Evolutionary conservation across 2,797 vertebrate genomes (phyloP).

Genomic region (Hephaestus fuliginosus): DNA sequence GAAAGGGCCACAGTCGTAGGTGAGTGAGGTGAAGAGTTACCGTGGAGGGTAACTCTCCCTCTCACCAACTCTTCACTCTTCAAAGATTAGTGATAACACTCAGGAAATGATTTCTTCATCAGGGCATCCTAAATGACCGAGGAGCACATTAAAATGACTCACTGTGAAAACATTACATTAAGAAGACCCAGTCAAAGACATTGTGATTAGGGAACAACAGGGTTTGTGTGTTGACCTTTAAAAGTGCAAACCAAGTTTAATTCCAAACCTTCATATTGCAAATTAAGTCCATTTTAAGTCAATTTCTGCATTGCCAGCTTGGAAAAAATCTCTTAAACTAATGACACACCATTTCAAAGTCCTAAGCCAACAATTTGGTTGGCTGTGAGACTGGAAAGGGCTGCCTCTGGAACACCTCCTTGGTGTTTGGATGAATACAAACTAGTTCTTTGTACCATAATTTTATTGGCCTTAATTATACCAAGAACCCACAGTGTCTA

Average conservation of each 20-base stretch:
- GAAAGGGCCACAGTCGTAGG: neutral
- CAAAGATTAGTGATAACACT: neutral
- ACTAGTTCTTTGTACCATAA: neutral
- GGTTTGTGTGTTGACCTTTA: neutral
- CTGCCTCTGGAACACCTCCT: neutral
- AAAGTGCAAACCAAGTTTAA: neutral
- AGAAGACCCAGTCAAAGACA: neutral
- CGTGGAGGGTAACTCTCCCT: too few species aligned
- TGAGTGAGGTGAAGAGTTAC: neutral
- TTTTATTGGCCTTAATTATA: conserved; percentile 6
- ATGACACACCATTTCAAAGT: neutral
- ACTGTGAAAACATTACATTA: neutral
- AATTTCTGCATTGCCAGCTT: neutral
- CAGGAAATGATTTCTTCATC: neutral
- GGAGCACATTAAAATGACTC: neutral
- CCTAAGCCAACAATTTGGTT: neutral
- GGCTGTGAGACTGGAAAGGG: conserved; percentile 11
- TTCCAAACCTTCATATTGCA: neutral
- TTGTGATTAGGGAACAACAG: neutral
- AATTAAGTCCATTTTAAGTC: neutral
- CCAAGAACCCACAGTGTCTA: neutral
- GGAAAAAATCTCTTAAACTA: neutral
- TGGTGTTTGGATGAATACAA: conserved; percentile 2
- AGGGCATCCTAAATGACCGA: neutral
- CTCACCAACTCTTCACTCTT: neutral